These are phyloP conservation scores for Prosopocoilus inquinatus DNA, from an alignment of 2,888 invertebrate genomes.

Conservation along the genomic window DNA sequence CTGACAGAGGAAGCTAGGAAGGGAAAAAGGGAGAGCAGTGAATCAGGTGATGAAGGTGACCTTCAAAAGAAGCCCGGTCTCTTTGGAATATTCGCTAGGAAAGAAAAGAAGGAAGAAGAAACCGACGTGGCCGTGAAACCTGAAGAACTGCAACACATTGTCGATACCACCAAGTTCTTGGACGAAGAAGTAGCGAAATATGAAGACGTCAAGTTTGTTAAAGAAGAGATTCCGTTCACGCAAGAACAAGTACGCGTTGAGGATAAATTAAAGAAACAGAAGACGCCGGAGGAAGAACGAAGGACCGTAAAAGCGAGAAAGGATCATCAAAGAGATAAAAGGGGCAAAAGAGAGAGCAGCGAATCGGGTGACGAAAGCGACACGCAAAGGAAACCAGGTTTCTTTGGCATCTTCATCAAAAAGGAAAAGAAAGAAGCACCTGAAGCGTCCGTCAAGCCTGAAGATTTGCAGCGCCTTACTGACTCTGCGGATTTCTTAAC, in stretches of 20 bases:
- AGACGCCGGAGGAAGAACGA: conserved; percentile 20
- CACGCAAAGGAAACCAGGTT: conserved; percentile 27
- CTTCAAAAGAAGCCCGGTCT: conserved; percentile 12
- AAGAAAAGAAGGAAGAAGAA: no score
- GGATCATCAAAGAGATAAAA: conserved; percentile 16
- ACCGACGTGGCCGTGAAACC: no score
- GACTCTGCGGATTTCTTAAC: conserved; percentile 12
- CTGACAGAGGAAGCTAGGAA: conserved; percentile 19
- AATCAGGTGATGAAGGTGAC: conserved; percentile 8
- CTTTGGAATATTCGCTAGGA: conserved; percentile 25
- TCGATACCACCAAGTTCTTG: conserved; percentile 25
- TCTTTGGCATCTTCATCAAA: conserved; percentile 29
- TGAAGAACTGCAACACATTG: conserved; percentile 6
- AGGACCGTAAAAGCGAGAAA: conserved; percentile 6
- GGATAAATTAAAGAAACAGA: conserved; percentile 13
- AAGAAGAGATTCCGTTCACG: background rate
- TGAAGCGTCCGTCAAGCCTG: background rate
- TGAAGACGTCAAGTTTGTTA: conserved; percentile 22
- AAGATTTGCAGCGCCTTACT: conserved; percentile 7
- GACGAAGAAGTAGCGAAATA: conserved; percentile 25
- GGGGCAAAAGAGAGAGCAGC: conserved; percentile 13
- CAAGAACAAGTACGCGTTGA: background rate
- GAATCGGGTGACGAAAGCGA: conserved; percentile 31
- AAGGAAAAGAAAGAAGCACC: conserved; percentile 26
- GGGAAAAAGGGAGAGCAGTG: conserved; percentile 24